Conservation (phyloP, 1,140 invertebrate genomes). For the Aphaenogaster rudis region DNA sequence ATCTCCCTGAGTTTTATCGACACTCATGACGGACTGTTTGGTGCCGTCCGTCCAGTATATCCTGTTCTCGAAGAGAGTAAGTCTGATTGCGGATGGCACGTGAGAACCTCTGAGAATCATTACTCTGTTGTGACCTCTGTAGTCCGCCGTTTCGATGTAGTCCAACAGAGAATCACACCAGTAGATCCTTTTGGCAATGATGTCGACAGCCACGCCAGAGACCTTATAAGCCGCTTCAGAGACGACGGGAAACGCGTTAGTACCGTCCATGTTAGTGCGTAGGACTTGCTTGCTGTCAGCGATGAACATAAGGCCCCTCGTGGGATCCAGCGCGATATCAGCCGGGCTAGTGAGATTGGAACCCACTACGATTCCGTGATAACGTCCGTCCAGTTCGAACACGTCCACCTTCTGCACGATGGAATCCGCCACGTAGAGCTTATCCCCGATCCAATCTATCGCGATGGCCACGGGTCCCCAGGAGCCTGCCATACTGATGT, state of each 20-base stretch:
- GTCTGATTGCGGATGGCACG: constrained; percentile 94
- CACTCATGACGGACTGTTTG: constrained; percentile 96
- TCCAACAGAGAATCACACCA: constrained; percentile 98
- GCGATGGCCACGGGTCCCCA: constrained; percentile 96
- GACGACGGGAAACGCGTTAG: constrained; percentile 93
- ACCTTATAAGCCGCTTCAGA: constrained; percentile 96
- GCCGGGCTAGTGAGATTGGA: constrained; percentile 96
- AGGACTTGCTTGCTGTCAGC: constrained; percentile 96
- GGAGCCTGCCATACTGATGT: constrained; percentile 92
- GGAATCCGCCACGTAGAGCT: constrained; percentile 97
- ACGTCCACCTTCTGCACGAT: constrained; percentile 97
- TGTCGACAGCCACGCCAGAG: constrained; percentile 94
- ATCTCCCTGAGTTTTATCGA: constrained; percentile 95
- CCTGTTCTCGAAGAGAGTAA: constrained; percentile 96
- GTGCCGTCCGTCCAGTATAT: constrained; percentile 98
- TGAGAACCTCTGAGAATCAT: constrained; percentile 93
- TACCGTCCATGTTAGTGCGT: constrained; percentile 97
- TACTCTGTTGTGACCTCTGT: constrained; percentile 94
- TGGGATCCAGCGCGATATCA: constrained; percentile 97
- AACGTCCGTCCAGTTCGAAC: constrained; percentile 94
- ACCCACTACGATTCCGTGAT: constrained; percentile 95
- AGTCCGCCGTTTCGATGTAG: constrained; percentile 99
- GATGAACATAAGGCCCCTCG: constrained; percentile 96
- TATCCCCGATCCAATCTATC: constrained; percentile 98
- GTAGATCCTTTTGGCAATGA: constrained; percentile 95